Conservation (phyloP, 35 echinoderm and acorn worm genomes). For the Eucidaris tribuloides region DNA sequence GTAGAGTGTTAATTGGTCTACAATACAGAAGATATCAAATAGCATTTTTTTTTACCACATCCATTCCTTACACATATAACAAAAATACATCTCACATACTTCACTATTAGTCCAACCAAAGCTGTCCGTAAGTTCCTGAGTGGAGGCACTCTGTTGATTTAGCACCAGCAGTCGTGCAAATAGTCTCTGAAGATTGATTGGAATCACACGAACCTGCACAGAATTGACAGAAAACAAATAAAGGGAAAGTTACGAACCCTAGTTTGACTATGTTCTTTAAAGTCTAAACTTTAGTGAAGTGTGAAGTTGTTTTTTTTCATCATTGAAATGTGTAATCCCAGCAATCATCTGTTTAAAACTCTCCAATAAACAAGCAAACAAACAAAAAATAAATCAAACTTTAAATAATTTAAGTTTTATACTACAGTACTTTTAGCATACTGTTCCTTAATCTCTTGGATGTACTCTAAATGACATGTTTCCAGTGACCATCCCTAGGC, state of each 20-base stretch:
- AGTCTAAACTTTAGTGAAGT: background rate
- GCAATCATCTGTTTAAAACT: background rate
- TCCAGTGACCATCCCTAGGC: no score
- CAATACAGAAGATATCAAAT: background rate
- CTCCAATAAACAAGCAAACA: background rate
- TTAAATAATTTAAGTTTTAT: no score
- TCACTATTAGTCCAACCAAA: constrained; percentile 87
- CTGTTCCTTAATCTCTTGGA: no score
- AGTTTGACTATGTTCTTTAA: background rate
- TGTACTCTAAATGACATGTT: no score
- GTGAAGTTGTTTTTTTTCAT: background rate
- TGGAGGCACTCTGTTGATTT: constrained; percentile 47
- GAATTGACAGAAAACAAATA: background rate
- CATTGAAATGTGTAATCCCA: background rate
- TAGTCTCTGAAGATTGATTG: constrained; percentile 76
- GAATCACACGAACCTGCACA: constrained; percentile 82
- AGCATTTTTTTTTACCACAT: no score
- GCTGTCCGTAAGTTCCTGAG: constrained; percentile 61
- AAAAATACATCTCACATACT: constrained; percentile 3
- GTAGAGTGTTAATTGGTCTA: background rate
- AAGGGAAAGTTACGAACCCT: background rate
- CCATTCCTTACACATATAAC: background rate
- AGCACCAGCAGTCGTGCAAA: constrained; percentile 60
- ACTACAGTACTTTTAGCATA: no score
- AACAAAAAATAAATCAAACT: no score